phyloP scores from a whole-genome alignment of 2,797 vertebrate species.

The Linurgus olivaceus region DNA sequence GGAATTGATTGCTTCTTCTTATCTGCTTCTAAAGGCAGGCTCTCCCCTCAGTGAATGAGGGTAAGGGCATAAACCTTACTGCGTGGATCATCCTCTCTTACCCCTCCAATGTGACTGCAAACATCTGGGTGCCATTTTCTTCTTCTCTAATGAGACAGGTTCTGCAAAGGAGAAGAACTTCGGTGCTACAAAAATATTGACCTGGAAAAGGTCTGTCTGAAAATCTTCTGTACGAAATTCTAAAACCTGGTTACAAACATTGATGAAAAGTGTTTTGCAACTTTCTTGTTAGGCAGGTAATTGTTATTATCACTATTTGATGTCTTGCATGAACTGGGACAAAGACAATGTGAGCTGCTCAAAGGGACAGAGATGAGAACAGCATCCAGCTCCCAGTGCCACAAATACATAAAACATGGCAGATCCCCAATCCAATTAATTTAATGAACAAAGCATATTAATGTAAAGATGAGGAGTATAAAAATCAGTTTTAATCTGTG shows the following conservation, averaged over 20 bases:
- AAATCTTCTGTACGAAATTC: background rate
- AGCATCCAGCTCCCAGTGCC: background rate
- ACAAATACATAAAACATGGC: background rate
- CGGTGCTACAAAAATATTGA: background rate
- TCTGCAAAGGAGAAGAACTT: background rate
- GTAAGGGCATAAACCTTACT: background rate
- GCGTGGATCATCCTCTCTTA: background rate
- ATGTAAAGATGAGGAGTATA: background rate
- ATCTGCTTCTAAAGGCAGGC: background rate
- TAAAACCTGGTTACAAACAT: background rate
- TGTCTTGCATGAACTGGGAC: background rate
- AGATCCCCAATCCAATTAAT: background rate
- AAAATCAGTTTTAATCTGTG: background rate
- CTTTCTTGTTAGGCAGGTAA: background rate
- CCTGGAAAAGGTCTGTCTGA: background rate
- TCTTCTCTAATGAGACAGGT: background rate
- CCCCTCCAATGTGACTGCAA: background rate
- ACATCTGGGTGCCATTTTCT: background rate
- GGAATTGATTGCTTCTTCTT: background rate
- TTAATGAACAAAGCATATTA: background rate
- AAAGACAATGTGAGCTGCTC: background rate
- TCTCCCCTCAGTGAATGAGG: background rate
- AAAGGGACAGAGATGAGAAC: background rate
- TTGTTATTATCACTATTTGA: background rate
- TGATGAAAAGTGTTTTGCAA: slow-evolving; percentile 20